These are phyloP conservation scores for Dryobota labecula DNA, from an alignment of 2,888 invertebrate species.

Conservation along the genomic window DNA sequence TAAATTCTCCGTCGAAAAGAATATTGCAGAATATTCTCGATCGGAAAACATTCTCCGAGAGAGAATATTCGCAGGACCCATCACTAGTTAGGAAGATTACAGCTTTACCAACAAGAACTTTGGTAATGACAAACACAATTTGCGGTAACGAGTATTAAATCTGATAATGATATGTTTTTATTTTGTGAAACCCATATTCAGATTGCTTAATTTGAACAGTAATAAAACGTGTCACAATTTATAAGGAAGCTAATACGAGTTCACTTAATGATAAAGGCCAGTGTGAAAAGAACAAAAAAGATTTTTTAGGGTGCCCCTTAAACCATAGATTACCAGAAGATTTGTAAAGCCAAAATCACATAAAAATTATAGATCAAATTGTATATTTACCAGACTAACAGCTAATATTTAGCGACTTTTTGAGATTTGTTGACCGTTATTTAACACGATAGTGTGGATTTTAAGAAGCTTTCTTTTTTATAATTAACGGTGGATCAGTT, in stretches of 20 bases:
- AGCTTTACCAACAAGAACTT: conserved; percentile 3
- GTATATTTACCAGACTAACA: conserved; percentile 15
- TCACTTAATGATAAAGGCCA: conserved; percentile 9
- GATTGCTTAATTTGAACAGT: not conserved
- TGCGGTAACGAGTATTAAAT: conserved; percentile 12
- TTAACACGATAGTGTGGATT: conserved; percentile 39
- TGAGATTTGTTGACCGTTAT: conserved; percentile 18
- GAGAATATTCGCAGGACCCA: too few relatives aligned
- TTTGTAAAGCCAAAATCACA: not conserved
- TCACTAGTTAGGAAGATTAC: conserved; percentile 38
- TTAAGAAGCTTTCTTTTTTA: conserved; percentile 30
- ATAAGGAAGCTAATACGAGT: conserved; percentile 4
- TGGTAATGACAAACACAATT: conserved; percentile 34
- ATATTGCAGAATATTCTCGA: too few relatives aligned
- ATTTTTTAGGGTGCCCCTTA: too few relatives aligned
- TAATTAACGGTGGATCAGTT: conserved; percentile 30
- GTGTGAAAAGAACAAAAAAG: not conserved
- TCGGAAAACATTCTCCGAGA: too few relatives aligned
- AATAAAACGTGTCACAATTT: conserved; percentile 8
- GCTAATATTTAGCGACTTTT: conserved; percentile 16
- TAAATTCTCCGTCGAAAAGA: too few relatives aligned
- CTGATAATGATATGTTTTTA: conserved; percentile 25
- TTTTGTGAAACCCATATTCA: not conserved
- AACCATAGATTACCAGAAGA: not conserved
- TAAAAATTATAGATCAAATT: not conserved